These are phyloP conservation scores for Spilarctia lutea DNA, from an alignment of 2,888 invertebrate genomes.

Conservation along the genomic window DNA sequence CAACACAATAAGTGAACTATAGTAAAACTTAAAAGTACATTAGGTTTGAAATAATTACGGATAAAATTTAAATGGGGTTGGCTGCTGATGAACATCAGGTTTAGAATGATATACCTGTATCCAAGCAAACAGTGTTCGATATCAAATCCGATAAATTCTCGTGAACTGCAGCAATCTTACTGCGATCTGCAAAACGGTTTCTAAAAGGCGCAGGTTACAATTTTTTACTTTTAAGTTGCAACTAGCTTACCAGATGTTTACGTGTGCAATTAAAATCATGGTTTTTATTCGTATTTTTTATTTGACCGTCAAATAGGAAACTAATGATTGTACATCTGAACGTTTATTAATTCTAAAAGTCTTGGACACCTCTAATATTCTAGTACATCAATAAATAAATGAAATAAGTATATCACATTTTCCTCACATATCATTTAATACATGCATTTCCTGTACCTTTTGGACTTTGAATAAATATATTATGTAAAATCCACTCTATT, in stretches of 20 bases:
- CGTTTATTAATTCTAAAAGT: conserved; percentile 42
- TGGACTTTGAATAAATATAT: conserved; percentile 20
- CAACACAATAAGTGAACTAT: too few species aligned
- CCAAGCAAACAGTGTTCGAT: too few species aligned
- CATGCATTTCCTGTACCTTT: conserved; percentile 30
- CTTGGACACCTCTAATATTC: conserved; percentile 31
- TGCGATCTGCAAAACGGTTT: neutral
- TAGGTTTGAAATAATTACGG: too few species aligned
- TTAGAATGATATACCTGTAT: too few species aligned
- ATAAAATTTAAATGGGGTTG: too few species aligned
- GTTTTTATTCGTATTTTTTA: neutral
- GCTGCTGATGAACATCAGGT: too few species aligned
- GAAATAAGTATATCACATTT: conserved; percentile 42
- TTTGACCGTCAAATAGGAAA: conserved; percentile 8
- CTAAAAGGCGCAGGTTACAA: neutral
- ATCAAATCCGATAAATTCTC: neutral
- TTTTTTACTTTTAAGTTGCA: neutral
- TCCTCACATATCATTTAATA: conserved; percentile 25
- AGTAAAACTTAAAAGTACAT: too few species aligned
- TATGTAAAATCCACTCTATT: conserved; percentile 26
- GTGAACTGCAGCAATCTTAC: too few species aligned
- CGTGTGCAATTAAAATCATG: neutral
- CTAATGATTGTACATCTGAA: conserved; percentile 28
- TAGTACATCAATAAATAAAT: conserved; percentile 46
- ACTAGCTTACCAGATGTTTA: neutral